Percentiles rank a stretch among this genome's conserved stretches.
Evolutionary conservation across 1,140 invertebrate genomes (phyloP).

Genomic region (Octopus bimaculoides): DNA sequence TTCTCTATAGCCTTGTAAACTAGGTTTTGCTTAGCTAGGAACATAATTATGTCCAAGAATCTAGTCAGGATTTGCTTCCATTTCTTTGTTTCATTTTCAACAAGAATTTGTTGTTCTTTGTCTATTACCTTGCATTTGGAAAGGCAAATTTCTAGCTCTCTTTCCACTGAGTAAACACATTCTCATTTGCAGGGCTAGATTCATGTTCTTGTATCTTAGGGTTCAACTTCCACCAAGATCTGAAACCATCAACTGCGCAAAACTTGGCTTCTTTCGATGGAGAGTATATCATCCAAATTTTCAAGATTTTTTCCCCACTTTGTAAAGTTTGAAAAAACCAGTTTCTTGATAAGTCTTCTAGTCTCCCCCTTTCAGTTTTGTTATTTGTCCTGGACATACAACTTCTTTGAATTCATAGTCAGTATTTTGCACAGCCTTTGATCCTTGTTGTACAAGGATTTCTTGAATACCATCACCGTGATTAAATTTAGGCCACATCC

Average conservation of each 20-base stretch:
- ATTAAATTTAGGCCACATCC: too few species aligned
- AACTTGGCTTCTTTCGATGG: background rate
- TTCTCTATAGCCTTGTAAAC: constrained; percentile 1
- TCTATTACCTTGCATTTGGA: background rate
- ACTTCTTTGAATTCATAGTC: background rate
- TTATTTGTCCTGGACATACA: background rate
- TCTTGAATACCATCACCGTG: too few species aligned
- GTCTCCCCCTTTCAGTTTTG: background rate
- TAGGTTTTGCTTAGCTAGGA: background rate
- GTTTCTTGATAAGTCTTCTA: background rate
- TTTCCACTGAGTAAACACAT: background rate
- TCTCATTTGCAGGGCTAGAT: background rate
- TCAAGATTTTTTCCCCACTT: background rate
- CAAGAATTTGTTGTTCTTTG: background rate
- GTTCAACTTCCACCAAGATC: background rate
- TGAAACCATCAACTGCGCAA: background rate
- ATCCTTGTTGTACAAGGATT: too few species aligned
- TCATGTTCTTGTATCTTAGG: constrained; percentile 5
- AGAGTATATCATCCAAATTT: background rate
- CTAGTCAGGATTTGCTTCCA: constrained; percentile 4
- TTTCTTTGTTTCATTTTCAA: constrained; percentile 5
- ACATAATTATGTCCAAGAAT: background rate
- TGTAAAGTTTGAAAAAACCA: constrained; percentile 7
- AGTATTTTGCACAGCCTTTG: background rate
- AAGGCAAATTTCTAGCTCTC: background rate